Conservation (phyloP, 2,888 invertebrate genomes). For the Euzophera pinguis region DNA sequence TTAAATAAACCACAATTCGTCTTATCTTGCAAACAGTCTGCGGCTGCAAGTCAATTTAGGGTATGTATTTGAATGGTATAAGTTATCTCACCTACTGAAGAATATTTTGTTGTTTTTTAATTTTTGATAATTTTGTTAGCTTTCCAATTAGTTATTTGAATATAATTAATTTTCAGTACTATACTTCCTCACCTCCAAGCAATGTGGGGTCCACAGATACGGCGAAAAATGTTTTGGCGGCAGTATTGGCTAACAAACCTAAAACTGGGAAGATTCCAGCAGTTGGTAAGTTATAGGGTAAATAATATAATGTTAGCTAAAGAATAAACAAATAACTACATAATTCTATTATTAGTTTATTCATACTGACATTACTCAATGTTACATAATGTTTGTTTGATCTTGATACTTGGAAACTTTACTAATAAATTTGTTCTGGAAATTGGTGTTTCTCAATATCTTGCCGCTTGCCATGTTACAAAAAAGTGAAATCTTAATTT, state of each 20-base stretch:
- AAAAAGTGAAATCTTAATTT: no score
- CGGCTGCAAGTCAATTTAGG: slow-evolving; percentile 54
- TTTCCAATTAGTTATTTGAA: slow-evolving; percentile 8
- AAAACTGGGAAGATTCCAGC: slow-evolving; percentile 75
- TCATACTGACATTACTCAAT: background rate
- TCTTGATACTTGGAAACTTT: background rate
- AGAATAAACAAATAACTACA: background rate
- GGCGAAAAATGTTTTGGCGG: slow-evolving; percentile 74
- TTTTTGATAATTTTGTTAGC: background rate
- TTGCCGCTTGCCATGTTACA: no score
- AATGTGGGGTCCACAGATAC: slow-evolving; percentile 47
- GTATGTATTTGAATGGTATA: slow-evolving; percentile 35
- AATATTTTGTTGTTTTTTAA: slow-evolving; percentile 14
- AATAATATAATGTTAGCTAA: background rate
- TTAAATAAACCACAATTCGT: slow-evolving; percentile 54
- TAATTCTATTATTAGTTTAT: no score
- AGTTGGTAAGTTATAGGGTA: slow-evolving; percentile 55
- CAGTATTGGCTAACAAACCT: slow-evolving; percentile 71
- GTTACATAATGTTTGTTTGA: slow-evolving; percentile 13
- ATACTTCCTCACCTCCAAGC: slow-evolving; percentile 47
- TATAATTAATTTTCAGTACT: slow-evolving; percentile 44
- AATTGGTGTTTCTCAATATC: no score
- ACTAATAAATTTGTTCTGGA: no score
- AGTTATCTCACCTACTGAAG: slow-evolving; percentile 9
- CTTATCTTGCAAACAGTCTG: slow-evolving; percentile 55